phyloP scores from a whole-genome alignment of 2,113 vertebrate genomes.

The Phocoena phocoena region DNA sequence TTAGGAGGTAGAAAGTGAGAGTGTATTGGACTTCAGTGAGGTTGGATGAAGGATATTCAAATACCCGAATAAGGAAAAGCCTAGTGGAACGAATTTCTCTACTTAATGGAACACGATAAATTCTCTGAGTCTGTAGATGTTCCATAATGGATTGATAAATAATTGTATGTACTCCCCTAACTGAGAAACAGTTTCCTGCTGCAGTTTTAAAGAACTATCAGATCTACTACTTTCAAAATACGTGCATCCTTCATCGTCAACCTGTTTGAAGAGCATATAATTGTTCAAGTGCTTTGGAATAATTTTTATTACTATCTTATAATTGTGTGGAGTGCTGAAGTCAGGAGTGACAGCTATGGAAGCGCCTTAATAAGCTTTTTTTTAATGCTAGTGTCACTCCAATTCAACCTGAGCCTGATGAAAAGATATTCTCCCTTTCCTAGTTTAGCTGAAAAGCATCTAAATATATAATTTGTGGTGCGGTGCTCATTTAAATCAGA shows the following conservation, averaged over 20 bases:
- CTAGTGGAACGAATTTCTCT: conserved; percentile 22
- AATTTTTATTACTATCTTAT: conserved; percentile 63
- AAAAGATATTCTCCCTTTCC: conserved; percentile 48
- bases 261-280: conserved; percentile 51
- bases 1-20: neutral
- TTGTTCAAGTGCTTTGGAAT: conserved; percentile 59
- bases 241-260: neutral
- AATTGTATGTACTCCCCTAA: conserved; percentile 40
- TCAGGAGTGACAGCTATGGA: conserved; percentile 52
- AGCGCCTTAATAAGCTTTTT: conserved; percentile 57
- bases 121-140: conserved; percentile 57
- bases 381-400: conserved; percentile 57
- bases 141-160: conserved; percentile 57
- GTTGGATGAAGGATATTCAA: conserved; percentile 44
- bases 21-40: conserved; percentile 4
- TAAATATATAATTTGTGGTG: conserved; percentile 53
- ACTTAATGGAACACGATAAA: conserved; percentile 32
- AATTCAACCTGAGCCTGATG: conserved; percentile 36
- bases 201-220: conserved; percentile 17
- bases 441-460: conserved; percentile 46
- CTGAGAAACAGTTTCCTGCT: conserved; percentile 45
- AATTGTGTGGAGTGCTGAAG: conserved; percentile 65
- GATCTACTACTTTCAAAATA: conserved; percentile 51
- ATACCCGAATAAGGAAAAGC: neutral
- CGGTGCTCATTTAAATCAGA: conserved; percentile 60